These are phyloP conservation scores for Phocoena sinus DNA, from an alignment of 2,113 vertebrate species.

Conservation along the genomic window DNA sequence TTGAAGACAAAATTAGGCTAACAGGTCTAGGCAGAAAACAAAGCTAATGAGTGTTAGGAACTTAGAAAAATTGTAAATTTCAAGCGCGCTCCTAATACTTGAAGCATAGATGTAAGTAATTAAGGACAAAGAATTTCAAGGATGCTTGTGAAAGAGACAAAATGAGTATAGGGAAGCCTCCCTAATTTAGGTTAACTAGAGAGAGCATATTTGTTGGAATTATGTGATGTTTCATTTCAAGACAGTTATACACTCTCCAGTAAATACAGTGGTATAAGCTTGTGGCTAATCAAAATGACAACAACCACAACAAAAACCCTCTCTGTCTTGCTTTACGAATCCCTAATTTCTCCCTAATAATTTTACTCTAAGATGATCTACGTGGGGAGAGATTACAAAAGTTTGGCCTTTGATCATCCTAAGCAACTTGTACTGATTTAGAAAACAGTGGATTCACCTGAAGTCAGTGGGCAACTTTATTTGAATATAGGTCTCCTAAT, in stretches of 20 bases:
- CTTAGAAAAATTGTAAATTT: constrained; percentile 21
- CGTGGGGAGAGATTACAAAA: background rate
- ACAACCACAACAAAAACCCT: background rate
- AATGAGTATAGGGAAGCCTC: constrained; percentile 20
- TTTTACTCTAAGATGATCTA: background rate
- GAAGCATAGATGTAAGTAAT: constrained; percentile 20
- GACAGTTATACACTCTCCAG: background rate
- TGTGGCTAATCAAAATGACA: background rate
- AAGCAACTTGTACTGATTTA: background rate
- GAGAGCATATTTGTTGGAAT: background rate
- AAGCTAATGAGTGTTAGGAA: background rate
- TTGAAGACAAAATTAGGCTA: constrained; percentile 42
- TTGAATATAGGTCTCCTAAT: background rate
- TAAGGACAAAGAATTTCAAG: constrained; percentile 15
- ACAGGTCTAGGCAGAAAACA: constrained; percentile 15
- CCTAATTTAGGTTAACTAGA: background rate
- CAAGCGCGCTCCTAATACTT: constrained; percentile 12
- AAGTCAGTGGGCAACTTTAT: background rate
- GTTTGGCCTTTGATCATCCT: background rate
- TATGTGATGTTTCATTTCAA: constrained; percentile 4
- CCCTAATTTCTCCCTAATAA: background rate
- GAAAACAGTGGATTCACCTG: constrained; percentile 10
- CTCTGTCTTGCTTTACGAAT: background rate
- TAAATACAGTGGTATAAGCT: background rate
- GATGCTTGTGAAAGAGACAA: constrained; percentile 14